A percentile compares a stretch with the other conserved stretches of the same genome.
Evolutionary conservation across 2,888 invertebrate genomes (phyloP).

Genomic region (Lasioglossum figueresi): DNA sequence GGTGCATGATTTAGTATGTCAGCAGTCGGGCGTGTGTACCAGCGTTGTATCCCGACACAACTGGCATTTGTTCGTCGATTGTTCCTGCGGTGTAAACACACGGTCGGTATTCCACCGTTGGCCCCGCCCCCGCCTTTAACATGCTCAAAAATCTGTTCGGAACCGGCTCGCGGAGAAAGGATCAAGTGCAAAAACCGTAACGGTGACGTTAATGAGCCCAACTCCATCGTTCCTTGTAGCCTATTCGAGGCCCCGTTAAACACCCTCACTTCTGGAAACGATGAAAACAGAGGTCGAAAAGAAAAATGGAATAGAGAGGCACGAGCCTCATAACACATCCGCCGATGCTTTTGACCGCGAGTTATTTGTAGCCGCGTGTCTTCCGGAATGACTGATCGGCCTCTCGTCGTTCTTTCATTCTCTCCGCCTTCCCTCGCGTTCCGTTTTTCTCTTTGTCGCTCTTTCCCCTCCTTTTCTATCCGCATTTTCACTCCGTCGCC

Average conservation of each 20-base stretch:
- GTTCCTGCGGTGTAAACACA: not conserved
- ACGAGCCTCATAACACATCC: conserved; percentile 31
- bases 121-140: not conserved
- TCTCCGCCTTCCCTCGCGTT: not conserved
- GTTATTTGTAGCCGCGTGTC: conserved; percentile 43
- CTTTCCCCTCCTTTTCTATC: conserved; percentile 3
- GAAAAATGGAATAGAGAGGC: not conserved
- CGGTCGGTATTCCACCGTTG: not conserved
- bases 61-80: not conserved
- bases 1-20: conserved; percentile 4
- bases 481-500: not conserved
- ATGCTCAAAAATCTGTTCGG: conserved; percentile 27
- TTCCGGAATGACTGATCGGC: conserved; percentile 52
- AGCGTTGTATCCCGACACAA: not conserved
- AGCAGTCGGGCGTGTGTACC: not conserved
- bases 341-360: conserved; percentile 49
- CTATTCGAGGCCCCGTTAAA: not conserved
- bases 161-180: conserved; percentile 17
- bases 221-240: not conserved
- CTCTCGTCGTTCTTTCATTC: conserved; percentile 25
- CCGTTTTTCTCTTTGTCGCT: not conserved
- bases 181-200: conserved; percentile 32
- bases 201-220: conserved; percentile 34
- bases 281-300: not conserved
- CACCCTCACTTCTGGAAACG: not conserved